phyloP scores from a whole-genome alignment of 1,140 invertebrate species.

The Pseudachorutes palmiensis region DNA sequence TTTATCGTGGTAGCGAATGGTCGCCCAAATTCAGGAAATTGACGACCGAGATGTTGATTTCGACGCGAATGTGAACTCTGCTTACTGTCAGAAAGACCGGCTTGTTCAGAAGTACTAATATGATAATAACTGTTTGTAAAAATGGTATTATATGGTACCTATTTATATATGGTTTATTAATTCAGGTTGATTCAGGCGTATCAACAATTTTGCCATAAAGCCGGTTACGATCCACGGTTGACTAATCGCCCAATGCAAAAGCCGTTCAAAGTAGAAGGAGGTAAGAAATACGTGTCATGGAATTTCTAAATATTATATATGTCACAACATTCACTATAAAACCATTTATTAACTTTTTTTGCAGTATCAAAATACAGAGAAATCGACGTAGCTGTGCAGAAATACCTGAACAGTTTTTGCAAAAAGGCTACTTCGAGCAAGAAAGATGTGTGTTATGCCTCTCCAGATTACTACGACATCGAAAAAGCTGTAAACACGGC shows the following conservation, averaged over 20 bases:
- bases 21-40: no score
- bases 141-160: not conserved
- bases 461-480: constrained; percentile 2
- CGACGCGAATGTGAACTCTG: not conserved
- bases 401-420: not conserved
- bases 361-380: constrained; percentile 4
- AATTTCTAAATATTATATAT: not conserved
- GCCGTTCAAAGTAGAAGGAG: not conserved
- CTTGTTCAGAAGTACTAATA: constrained; percentile 2
- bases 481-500: not conserved
- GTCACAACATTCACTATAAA: no score
- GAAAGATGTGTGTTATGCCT: not conserved
- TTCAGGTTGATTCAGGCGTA: not conserved
- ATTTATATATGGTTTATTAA: not conserved
- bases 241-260: constrained; percentile 8
- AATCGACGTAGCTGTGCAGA: not conserved
- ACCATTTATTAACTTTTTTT: no score
- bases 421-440: not conserved
- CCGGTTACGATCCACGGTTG: not conserved
- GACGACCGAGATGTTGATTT: not conserved
- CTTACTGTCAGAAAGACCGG: not conserved
- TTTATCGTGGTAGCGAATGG: no score
- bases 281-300: not conserved
- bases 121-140: not conserved
- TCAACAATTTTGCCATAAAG: not conserved